A percentile compares a stretch with the other conserved stretches of the same genome.
phyloP scores from a whole-genome alignment of 2,113 vertebrate genomes.

The Seriola dumerili region DNA sequence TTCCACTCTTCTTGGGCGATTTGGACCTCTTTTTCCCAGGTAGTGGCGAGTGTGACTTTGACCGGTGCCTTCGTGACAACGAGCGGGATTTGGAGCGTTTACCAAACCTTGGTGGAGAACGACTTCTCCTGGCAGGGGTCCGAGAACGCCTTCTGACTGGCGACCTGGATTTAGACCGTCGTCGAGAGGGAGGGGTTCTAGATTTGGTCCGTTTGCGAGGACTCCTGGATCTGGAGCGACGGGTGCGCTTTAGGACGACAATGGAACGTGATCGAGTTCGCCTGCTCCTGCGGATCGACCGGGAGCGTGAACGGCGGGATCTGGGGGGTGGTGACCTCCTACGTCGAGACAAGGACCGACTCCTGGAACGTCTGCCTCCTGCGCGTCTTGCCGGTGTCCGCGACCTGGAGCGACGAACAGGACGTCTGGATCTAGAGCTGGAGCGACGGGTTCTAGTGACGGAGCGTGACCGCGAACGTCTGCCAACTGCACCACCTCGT shows the following conservation, averaged over 20 bases:
- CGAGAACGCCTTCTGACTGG: constrained; percentile 75
- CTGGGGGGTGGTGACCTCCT: constrained; percentile 78
- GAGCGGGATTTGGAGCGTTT: constrained; percentile 79
- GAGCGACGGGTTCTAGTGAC: constrained; percentile 70
- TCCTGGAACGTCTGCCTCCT: constrained; percentile 80
- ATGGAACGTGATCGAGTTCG: constrained; percentile 82
- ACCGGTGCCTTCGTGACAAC: constrained; percentile 60
- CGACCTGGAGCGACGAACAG: constrained; percentile 76
- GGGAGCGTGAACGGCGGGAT: constrained; percentile 79
- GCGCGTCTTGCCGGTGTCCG: constrained; percentile 69
- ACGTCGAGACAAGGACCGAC: constrained; percentile 74
- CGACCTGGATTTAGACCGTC: constrained; percentile 76
- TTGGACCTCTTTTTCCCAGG: constrained; percentile 74
- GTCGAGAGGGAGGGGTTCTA: constrained; percentile 64
- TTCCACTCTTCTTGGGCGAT: constrained; percentile 70
- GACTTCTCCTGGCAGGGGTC: constrained; percentile 76
- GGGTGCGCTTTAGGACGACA: constrained; percentile 75
- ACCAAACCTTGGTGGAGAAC: constrained; percentile 63
- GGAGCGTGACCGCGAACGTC: constrained; percentile 82
- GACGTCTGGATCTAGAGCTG: constrained; percentile 78
- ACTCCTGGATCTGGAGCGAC: constrained; percentile 80
- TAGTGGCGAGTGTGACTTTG: constrained; percentile 71
- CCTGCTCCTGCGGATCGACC: constrained; percentile 74
- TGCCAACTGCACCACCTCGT: constrained; percentile 61
- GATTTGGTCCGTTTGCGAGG: constrained; percentile 79